phyloP scores from a whole-genome alignment of 1,140 invertebrate species.

The Paralvinella palmiformis region DNA sequence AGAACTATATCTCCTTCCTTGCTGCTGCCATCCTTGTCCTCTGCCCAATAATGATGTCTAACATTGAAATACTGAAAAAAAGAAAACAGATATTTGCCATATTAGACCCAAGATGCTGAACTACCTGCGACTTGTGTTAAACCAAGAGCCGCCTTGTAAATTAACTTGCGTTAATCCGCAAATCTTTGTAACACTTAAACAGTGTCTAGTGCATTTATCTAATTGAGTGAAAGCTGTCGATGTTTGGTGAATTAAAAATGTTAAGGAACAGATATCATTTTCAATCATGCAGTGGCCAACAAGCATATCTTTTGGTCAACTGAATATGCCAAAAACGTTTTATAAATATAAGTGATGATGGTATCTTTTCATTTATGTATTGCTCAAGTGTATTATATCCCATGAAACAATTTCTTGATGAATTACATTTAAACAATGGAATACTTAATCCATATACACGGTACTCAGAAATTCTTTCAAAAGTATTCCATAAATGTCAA shows the following conservation, averaged over 20 bases:
- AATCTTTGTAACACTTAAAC: background rate
- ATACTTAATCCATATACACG: too few relatives aligned
- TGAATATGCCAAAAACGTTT: too few relatives aligned
- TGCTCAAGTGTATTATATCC: too few relatives aligned
- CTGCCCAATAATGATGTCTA: slow-evolving; percentile 25
- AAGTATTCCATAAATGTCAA: too few relatives aligned
- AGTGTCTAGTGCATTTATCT: background rate
- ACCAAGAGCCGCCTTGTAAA: background rate
- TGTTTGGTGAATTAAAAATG: background rate
- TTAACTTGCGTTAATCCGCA: background rate
- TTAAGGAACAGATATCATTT: too few relatives aligned
- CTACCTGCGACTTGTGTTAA: background rate
- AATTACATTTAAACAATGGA: too few relatives aligned
- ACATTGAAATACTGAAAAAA: slow-evolving; percentile 34
- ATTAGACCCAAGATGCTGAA: background rate
- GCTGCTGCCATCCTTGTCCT: slow-evolving; percentile 22
- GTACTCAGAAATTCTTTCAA: too few relatives aligned
- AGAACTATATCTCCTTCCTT: slow-evolving; percentile 31
- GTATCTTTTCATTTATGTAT: too few relatives aligned
- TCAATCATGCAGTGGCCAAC: too few relatives aligned
- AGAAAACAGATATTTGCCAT: background rate
- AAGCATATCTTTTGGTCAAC: too few relatives aligned
- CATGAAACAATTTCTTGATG: too few relatives aligned
- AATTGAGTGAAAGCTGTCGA: background rate
- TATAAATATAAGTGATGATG: too few relatives aligned